Evolutionary conservation across 1,140 invertebrate genomes (phyloP).

Genomic region (Ectropis grisescens): DNA sequence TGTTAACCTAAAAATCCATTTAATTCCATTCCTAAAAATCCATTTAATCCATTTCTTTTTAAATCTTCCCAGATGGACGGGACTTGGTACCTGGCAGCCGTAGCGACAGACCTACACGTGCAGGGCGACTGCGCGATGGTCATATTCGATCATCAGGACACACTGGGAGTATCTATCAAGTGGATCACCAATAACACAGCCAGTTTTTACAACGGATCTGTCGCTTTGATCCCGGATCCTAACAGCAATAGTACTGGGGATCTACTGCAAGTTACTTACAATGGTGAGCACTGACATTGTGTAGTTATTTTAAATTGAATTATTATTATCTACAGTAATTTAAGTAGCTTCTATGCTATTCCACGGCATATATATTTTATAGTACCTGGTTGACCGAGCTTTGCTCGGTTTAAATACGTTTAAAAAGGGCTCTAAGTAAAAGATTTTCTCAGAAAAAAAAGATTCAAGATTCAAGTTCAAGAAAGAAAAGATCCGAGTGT

Average conservation of each 20-base stretch:
- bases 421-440: too few species aligned
- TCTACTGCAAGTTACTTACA: constrained; percentile 40
- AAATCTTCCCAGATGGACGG: constrained; percentile 34
- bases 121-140: constrained; percentile 45
- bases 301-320: background rate
- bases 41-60: background rate
- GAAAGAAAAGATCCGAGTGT: too few species aligned
- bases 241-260: constrained; percentile 37
- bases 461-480: too few species aligned
- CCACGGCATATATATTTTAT: too few species aligned
- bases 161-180: constrained; percentile 42
- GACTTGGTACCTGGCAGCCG: constrained; percentile 41
- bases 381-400: too few species aligned
- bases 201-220: constrained; percentile 46
- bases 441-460: too few species aligned
- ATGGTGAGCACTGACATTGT: constrained; percentile 25
- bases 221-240: constrained; percentile 30
- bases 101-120: constrained; percentile 34
- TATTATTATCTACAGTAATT: too few species aligned
- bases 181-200: constrained; percentile 46
- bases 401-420: too few species aligned
- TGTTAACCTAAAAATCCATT: too few species aligned
- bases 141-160: constrained; percentile 49
- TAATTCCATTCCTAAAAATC: background rate
- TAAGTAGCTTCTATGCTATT: too few species aligned